phyloP scores from a whole-genome alignment of 2,888 invertebrate species.

The Aphodius granarius region DNA sequence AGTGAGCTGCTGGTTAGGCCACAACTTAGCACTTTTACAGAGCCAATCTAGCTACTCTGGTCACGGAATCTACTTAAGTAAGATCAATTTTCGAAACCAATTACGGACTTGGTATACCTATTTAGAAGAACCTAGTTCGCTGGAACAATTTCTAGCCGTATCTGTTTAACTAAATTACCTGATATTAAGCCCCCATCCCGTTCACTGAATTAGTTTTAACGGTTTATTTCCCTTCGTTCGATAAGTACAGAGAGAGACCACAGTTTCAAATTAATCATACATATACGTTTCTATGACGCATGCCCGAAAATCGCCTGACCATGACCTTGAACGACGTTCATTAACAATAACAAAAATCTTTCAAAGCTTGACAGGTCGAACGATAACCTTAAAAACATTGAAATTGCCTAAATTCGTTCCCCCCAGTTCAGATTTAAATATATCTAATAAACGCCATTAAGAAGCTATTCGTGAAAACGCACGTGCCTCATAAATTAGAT shows the following conservation, averaged over 20 bases:
- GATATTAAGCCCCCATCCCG: constrained; percentile 20
- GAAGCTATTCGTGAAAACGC: not conserved
- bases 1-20: not conserved
- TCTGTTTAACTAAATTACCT: constrained; percentile 28
- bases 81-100: constrained; percentile 47
- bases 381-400: not conserved
- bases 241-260: not conserved
- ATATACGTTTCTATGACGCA: no score
- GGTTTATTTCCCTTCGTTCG: not conserved
- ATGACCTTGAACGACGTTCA: no score
- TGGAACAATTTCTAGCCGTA: constrained; percentile 29
- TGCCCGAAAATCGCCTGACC: no score
- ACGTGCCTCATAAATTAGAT: constrained; percentile 7
- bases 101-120: constrained; percentile 34
- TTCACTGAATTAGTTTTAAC: not conserved
- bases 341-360: no score
- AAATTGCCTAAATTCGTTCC: not conserved
- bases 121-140: not conserved
- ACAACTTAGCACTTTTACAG: not conserved
- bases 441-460: not conserved
- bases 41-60: constrained; percentile 26
- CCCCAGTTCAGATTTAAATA: not conserved
- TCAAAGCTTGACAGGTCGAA: no score
- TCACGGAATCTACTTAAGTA: constrained; percentile 45
- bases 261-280: not conserved